Base-by-base conservation (phyloP, 2,888 invertebrate species). In the Cybosia mesomella region DNA sequence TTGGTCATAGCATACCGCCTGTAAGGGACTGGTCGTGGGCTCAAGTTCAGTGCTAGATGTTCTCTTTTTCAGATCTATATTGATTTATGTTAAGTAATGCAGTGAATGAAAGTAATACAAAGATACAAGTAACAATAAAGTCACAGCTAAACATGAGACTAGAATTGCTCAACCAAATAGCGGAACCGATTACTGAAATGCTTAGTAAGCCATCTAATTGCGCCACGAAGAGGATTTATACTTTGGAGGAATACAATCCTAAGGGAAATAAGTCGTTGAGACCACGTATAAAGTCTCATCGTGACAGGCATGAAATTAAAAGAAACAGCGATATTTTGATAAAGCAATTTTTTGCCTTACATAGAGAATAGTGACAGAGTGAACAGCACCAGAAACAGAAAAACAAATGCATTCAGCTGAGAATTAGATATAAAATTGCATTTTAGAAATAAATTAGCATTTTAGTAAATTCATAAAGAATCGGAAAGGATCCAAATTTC, bases 141-240 rank as follows among this genome's bases (percentile, higher is more conserved):
- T 49, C 49, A 21, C 24, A 11, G 21, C 1, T 32, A 32, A 58
- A 32, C n/a, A 10, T 36, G 36, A 13, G 21, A 11, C 34, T 34
- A 34, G 34, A 34, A 21, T 21, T 63, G 60, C 53, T 57, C 55
- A 66, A 79, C 61, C 53, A 36, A 49, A 49, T 49, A 49, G 49
- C 58, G 36, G 10, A 57, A 70, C 10, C 61, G 28, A 67, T 67
- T 72, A 67, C 43, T 65, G 32, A 70, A 49, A 22, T n/a, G 64
- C 67, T 69, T 66, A 58, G 72, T 70, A 70, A 76, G 66, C 59
- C 61, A 60, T 70, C 62, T 65, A 32, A 60, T 75, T 72, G 39
- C 64, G 43, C 22, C n/a, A 24, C 49, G 53, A 60, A 62, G 63
- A 54, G 10, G 43, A 49, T 15, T 22, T 54, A 22, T 49, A 22